A percentile compares a stretch with the other conserved stretches of the same genome.
These are phyloP conservation scores for Heteromurus nitidus DNA, from an alignment of 2,888 invertebrate genomes.

Conservation along the genomic window DNA sequence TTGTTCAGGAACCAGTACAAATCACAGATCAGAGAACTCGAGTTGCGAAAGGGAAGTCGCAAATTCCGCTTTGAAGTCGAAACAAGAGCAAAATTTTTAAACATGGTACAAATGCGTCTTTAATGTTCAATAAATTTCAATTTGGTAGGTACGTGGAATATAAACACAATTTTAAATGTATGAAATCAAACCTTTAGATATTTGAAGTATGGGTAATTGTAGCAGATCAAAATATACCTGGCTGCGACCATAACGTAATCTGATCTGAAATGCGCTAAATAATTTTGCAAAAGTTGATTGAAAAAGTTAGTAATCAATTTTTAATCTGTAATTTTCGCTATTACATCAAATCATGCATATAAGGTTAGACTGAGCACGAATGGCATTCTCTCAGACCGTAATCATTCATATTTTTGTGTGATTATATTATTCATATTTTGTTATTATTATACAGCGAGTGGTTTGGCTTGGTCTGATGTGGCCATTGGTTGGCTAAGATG, in stretches of 20 bases:
- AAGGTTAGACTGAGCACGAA: background rate
- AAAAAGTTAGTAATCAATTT: constrained; percentile 31
- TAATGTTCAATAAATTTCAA: too few species aligned
- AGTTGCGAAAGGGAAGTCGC: constrained; percentile 12
- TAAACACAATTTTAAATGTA: too few species aligned
- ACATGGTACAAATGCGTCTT: too few species aligned
- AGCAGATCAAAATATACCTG: too few species aligned
- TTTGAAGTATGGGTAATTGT: too few species aligned
- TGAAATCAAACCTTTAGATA: too few species aligned
- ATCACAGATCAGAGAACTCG: background rate
- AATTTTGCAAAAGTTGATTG: too few species aligned
- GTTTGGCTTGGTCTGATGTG: too few species aligned
- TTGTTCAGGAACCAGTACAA: background rate
- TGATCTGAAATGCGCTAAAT: constrained; percentile 30
- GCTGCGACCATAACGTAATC: constrained; percentile 1
- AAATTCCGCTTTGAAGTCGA: background rate
- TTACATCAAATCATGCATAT: constrained; percentile 14
- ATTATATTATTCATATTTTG: too few species aligned
- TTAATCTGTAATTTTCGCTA: constrained; percentile 43
- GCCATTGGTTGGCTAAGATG: background rate
- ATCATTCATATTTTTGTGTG: background rate
- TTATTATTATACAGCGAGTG: too few species aligned
- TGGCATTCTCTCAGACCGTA: too few species aligned
- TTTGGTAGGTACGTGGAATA: too few species aligned
- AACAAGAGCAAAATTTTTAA: background rate